These are phyloP conservation scores for Aurelia sp. DNA, from an alignment of 30 jellyfish, hydroid and myxozoan species.

Conservation along the genomic window DNA sequence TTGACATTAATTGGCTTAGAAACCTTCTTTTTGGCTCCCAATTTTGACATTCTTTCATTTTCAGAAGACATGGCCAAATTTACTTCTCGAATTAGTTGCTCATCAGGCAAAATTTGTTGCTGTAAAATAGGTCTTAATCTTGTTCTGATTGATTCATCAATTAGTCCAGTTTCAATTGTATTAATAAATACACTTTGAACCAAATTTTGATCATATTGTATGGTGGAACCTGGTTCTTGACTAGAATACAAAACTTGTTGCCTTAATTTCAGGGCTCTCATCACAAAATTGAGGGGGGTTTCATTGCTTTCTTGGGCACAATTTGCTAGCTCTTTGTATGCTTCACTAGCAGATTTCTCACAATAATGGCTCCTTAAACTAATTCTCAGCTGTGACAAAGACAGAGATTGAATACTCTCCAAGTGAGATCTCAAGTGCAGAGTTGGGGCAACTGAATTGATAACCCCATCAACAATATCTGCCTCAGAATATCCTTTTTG, in stretches of 20 bases:
- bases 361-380: constrained; percentile 47
- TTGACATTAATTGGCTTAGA: constrained; percentile 14
- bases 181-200: constrained; percentile 28
- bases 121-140: constrained; percentile 15
- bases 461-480: constrained; percentile 63
- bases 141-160: constrained; percentile 29
- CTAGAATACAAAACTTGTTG: not conserved
- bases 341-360: constrained; percentile 48
- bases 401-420: constrained; percentile 26
- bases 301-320: constrained; percentile 33
- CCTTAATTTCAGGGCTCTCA: constrained; percentile 21
- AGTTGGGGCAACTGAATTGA: constrained; percentile 46
- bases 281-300: constrained; percentile 18
- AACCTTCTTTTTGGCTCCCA: constrained; percentile 15
- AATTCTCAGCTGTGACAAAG: constrained; percentile 23
- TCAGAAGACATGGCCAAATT: constrained; percentile 5
- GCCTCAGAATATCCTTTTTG: constrained; percentile 49
- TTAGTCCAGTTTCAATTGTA: constrained; percentile 46
- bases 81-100: not conserved
- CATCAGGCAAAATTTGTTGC: constrained; percentile 9
- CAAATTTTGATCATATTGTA: not conserved
- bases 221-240: constrained; percentile 24
- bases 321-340: constrained; percentile 28
- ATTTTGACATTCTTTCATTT: constrained; percentile 15
- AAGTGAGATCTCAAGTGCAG: constrained; percentile 50